Base-by-base conservation (phyloP, 2,888 invertebrate genomes). In the Mycalesis mineus region DNA sequence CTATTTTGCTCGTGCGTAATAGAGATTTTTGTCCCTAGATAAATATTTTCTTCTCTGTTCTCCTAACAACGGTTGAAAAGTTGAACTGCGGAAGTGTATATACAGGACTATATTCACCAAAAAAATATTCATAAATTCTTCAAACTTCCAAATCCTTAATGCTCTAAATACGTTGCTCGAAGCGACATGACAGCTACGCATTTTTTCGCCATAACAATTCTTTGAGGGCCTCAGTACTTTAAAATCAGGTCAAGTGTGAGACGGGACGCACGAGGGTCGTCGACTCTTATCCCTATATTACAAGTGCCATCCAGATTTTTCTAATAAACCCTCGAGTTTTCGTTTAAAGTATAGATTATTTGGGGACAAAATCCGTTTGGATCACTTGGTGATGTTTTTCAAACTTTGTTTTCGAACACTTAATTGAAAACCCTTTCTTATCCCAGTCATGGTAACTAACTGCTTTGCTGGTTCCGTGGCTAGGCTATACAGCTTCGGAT, bases 191-290 rank as follows among this genome's bases (percentile, higher is more conserved):
- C 50, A 9, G 36, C 36, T 36, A 60, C 57, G 60, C 57, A 57
- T 40, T 60, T 60, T 60, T 54, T 54, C 53, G 49, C 53, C 53
- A 58, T 58, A 48, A 53, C 39, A 33, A 56, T 39, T 54, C 53
- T 54, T 53, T 29, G 33, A 61, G 61, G 33, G 52, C 53, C 36
- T 48, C 56, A 40, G 29, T 55, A 41, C 52, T 58, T 58, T 56
- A 44, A 58, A 61, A 59, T 58, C 56, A 50, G 61, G 61, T 61
- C 61, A 53, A 61, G 61, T 53, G 53, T 50, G 49, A 49, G 50
- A 53, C 52, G 52, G 58, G 54, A 59, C 49, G 53, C 50, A 47
- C 49, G 50, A 61, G 58, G 48, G 52, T 50, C 44, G 31, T 54
- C 31, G 39, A 52, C 52, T 50, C 61, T 58, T 51, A 54, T 61